phyloP scores from a whole-genome alignment of 2,888 invertebrate genomes.

The Drosophila acutilabella region DNA sequence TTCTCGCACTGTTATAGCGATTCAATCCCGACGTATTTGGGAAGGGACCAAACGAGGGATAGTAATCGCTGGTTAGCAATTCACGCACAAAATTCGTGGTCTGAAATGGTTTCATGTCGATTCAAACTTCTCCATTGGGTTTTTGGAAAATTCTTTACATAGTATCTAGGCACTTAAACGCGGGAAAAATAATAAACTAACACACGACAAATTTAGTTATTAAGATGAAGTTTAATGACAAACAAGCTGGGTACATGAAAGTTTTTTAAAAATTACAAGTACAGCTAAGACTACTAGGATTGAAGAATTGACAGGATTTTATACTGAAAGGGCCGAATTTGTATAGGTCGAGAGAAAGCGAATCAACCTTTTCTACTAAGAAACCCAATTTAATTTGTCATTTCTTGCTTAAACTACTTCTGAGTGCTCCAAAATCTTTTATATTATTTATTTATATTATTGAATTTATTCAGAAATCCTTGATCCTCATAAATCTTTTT shows the following conservation, averaged over 20 bases:
- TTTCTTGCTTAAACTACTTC: no score
- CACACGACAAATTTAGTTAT: constrained; percentile 5
- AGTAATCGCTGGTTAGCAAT: background rate
- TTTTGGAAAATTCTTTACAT: background rate
- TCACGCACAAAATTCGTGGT: constrained; percentile 40
- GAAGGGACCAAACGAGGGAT: background rate
- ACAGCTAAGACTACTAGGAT: background rate
- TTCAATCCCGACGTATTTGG: background rate
- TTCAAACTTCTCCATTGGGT: background rate
- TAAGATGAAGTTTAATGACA: background rate
- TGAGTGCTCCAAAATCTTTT: no score
- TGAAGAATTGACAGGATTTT: no score
- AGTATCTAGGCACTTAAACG: background rate
- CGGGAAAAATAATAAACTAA: background rate
- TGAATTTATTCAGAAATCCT: no score
- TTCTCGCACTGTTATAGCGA: background rate
- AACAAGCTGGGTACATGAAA: background rate
- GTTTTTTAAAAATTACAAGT: background rate
- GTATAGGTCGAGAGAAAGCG: no score
- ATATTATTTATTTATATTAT: no score
- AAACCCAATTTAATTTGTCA: no score
- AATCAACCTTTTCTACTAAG: no score
- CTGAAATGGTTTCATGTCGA: constrained; percentile 10
- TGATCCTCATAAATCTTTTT: no score
- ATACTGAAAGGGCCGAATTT: no score